These are phyloP conservation scores for Piprites chloris DNA, from an alignment of 2,113 vertebrate species.

Conservation along the genomic window DNA sequence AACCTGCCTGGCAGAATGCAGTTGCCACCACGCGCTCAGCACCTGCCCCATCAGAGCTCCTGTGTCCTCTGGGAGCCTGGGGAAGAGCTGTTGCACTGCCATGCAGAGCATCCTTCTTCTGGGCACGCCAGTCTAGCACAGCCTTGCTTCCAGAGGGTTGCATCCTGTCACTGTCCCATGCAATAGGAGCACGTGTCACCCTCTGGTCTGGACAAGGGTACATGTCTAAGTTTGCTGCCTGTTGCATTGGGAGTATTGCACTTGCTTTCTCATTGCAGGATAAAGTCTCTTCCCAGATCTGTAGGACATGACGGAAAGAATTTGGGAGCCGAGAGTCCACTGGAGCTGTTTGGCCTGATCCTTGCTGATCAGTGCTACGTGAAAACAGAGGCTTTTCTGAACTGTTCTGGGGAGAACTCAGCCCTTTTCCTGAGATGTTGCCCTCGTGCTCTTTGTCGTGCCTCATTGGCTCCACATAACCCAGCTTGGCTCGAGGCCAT, in stretches of 20 bases:
- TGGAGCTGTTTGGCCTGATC: neutral
- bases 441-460: neutral
- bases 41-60: neutral
- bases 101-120: neutral
- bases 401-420: neutral
- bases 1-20: fast-evolving
- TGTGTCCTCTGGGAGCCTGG: neutral
- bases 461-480: fast-evolving
- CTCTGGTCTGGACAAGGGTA: neutral
- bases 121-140: neutral
- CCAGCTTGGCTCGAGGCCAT: neutral
- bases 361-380: neutral
- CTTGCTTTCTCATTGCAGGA: neutral
- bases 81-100: neutral
- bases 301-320: conserved; percentile 50
- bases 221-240: neutral
- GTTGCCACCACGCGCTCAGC: neutral
- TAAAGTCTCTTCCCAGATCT: conserved; percentile 66
- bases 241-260: neutral
- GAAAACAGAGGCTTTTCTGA: neutral
- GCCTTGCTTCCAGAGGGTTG: neutral
- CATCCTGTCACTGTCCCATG: fast-evolving
- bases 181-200: fast-evolving
- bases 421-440: fast-evolving
- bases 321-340: neutral